These are phyloP conservation scores for Propithecus deckenii DNA, from an alignment of 2,797 vertebrate species.

Conservation along the genomic window DNA sequence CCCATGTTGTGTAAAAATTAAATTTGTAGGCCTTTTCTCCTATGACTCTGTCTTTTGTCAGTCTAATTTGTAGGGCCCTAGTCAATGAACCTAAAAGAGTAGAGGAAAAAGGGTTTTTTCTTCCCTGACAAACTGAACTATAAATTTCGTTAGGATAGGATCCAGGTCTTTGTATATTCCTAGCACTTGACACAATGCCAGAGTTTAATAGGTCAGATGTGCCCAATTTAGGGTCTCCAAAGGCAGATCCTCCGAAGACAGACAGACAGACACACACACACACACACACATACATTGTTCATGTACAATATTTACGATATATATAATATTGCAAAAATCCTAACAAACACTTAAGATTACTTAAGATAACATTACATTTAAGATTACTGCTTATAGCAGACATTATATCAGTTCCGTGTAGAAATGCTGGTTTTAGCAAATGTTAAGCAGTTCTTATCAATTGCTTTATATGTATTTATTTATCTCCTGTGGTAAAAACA, in stretches of 20 bases:
- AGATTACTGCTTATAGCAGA: not conserved
- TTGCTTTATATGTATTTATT: not conserved
- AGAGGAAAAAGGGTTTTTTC: not conserved
- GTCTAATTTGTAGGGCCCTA: not conserved
- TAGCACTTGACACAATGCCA: not conserved
- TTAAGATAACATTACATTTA: not conserved
- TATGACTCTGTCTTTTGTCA: not conserved
- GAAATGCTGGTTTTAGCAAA: conserved; percentile 7
- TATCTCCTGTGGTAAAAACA: not conserved
- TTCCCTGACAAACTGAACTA: not conserved
- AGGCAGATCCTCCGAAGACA: not conserved
- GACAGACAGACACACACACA: not conserved
- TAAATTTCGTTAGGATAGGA: not conserved
- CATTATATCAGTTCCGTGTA: not conserved
- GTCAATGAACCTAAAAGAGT: not conserved
- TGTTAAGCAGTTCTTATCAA: not conserved
- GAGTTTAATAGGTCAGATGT: not conserved
- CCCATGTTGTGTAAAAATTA: not conserved
- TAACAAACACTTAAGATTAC: not conserved
- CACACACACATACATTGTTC: not conserved
- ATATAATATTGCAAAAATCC: not conserved
- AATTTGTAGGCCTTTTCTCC: not conserved
- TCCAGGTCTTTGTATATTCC: not conserved
- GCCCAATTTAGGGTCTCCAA: not conserved
- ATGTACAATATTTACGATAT: not conserved